Percentiles rank a stretch among this genome's conserved stretches.
Conservation (phyloP, 1,140 invertebrate species). For the Homarus americanus region DNA sequence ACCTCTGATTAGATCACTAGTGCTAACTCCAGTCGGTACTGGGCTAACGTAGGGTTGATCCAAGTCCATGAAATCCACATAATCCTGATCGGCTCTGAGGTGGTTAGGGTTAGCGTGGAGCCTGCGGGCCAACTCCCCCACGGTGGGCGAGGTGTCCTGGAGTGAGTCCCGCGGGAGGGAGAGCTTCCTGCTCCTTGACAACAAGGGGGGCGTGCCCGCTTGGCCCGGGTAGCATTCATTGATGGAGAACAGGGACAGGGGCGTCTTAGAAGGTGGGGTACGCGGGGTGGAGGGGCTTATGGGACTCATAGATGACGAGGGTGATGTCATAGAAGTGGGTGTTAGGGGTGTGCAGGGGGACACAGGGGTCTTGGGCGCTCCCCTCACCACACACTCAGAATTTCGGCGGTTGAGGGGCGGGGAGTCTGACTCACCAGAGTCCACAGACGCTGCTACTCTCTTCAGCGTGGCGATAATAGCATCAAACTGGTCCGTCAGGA, state of each 20-base stretch:
- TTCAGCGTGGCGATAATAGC: constrained; percentile 73
- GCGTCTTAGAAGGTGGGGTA: constrained; percentile 53
- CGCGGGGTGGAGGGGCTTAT: constrained; percentile 32
- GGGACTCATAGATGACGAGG: constrained; percentile 33
- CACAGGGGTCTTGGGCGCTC: background rate
- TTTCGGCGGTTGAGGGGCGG: constrained; percentile 15
- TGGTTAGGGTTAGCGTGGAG: constrained; percentile 63
- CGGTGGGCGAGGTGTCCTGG: constrained; percentile 38
- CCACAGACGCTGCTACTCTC: constrained; percentile 70
- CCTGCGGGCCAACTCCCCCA: constrained; percentile 49
- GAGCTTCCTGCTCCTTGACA: constrained; percentile 43
- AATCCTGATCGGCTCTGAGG: constrained; percentile 53
- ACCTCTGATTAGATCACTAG: constrained; percentile 35
- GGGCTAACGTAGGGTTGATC: constrained; percentile 57
- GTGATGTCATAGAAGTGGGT: background rate
- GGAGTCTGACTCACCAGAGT: constrained; percentile 53
- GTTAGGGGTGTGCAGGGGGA: constrained; percentile 1
- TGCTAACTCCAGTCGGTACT: constrained; percentile 6
- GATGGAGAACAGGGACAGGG: constrained; percentile 60
- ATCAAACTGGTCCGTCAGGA: constrained; percentile 67
- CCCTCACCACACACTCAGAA: constrained; percentile 37
- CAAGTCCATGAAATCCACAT: constrained; percentile 61
- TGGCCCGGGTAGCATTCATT: constrained; percentile 47
- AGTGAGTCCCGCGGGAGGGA: constrained; percentile 54
- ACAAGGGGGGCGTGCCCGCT: constrained; percentile 13